Base-by-base conservation (phyloP, 2,113 vertebrate species). In the Stegostoma tigrinum region DNA sequence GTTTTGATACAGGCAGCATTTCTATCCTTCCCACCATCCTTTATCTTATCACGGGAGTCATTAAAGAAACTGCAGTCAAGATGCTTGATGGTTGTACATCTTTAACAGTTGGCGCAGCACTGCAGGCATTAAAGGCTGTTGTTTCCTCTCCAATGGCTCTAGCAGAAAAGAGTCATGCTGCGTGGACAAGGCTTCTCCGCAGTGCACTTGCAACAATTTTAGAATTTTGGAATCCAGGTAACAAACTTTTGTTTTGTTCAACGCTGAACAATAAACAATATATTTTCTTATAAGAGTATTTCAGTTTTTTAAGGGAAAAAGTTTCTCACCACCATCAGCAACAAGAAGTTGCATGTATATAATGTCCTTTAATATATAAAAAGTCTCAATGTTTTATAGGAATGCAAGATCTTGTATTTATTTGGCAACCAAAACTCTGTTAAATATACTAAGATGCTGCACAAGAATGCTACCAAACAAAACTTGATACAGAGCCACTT, bases 21-120 rank as follows among this genome's bases (percentile, higher is more conserved):
- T 99, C 98, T 42, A 96, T 99, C 97, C 98, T 99, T 45, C 99
- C 99, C 95, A 99, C 99, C 6, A 97, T 99, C 96, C 97, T 99
- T 94, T 98, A 98, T 97, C 97, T 99, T 96, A 98, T 98, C 96
- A 97, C 98, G 96, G 98, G 99, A 75, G 98, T 99, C 75, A 97
- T 99, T 95, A 97, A 98, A 97, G 98, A 98, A 97, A 97, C 98
- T 30, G 97, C 98, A 96, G 97, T 98, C 96, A 97, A 96, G 96
- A 96, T 97, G 34, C 95, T 0, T 78, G 97, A 96, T 83, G 97
- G 96, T 42, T 97, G 96, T 38, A 96, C 98, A 75, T 96, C 97
- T 34, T 68, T 97, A 94, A 97, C 98, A 0, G 97, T 97, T 38
- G 97, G 98, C 96, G 98, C 98, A 48, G 97, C 97, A 52, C 96